Evolutionary conservation across 1,140 invertebrate species (phyloP).

Genomic region (Hermatobates lingyangjiaoensis): DNA sequence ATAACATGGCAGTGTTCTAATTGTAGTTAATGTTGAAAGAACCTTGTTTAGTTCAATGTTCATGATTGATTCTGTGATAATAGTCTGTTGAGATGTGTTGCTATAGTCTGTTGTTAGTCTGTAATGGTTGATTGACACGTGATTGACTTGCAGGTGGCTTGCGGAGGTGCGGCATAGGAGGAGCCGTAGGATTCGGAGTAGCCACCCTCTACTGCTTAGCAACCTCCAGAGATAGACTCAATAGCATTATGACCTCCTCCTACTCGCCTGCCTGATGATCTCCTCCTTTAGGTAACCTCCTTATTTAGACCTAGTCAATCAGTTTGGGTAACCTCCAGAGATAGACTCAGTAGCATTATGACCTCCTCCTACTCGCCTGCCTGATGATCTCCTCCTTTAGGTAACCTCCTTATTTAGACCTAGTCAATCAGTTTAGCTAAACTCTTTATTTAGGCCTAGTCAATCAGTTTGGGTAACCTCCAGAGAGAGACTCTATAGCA

Average conservation of each 20-base stretch:
- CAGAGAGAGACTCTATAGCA: constrained; percentile 24
- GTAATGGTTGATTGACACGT: constrained; percentile 12
- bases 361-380: constrained; percentile 21
- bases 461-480: constrained; percentile 38
- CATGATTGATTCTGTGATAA: not conserved
- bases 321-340: constrained; percentile 37
- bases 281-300: too few species aligned
- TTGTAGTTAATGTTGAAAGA: not conserved
- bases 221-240: constrained; percentile 30
- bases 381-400: constrained; percentile 5
- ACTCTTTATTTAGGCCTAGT: too few species aligned
- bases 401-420: too few species aligned
- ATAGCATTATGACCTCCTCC: constrained; percentile 13
- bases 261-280: constrained; percentile 20
- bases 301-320: constrained; percentile 42
- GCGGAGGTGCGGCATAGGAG: constrained; percentile 47
- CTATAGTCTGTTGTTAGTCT: not conserved
- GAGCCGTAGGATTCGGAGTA: constrained; percentile 46
- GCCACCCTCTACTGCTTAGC: constrained; percentile 42
- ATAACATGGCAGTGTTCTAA: not conserved
- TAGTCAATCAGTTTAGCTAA: constrained; percentile 39
- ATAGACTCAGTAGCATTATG: constrained; percentile 21
- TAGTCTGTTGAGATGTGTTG: not conserved
- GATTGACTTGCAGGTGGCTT: constrained; percentile 44
- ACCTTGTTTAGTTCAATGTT: not conserved